A percentile compares a stretch with the other conserved stretches of the same genome.
Evolutionary conservation across 2,113 vertebrate species (phyloP).

Genomic region (Paratilapia polleni): DNA sequence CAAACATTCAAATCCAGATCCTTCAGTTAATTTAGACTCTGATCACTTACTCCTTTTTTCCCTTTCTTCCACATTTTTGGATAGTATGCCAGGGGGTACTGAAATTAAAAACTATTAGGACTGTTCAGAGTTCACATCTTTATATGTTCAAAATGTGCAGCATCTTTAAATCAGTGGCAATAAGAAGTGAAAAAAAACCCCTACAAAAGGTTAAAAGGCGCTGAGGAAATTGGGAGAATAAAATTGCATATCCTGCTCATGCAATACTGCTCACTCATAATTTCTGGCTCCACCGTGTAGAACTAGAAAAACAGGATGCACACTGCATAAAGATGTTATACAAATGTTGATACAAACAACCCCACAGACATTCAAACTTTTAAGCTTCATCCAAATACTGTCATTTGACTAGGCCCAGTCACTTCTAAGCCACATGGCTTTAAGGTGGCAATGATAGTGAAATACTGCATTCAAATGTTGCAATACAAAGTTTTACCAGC

Average conservation of each 20-base stretch:
- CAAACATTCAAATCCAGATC: background rate
- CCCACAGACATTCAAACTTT: background rate
- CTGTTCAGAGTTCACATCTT: background rate
- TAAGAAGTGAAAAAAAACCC: background rate
- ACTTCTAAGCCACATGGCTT: background rate
- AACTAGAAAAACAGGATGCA: background rate
- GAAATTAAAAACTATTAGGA: background rate
- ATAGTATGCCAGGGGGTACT: background rate
- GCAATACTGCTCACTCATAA: background rate
- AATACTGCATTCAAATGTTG: background rate
- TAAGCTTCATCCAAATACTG: background rate
- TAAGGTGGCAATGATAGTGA: background rate
- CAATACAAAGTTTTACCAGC: accelerated
- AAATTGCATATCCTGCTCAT: background rate
- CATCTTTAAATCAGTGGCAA: background rate
- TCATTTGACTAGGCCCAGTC: background rate
- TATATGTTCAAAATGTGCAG: background rate
- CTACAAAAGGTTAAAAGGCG: background rate
- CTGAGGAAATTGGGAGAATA: background rate
- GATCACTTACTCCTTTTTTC: background rate
- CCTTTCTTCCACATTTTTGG: background rate
- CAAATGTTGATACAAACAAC: background rate
- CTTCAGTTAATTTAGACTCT: background rate
- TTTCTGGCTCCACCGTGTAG: background rate
- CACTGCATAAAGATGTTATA: background rate